phyloP scores from a whole-genome alignment of 2,888 invertebrate species.

The Phyto melanocephala region DNA sequence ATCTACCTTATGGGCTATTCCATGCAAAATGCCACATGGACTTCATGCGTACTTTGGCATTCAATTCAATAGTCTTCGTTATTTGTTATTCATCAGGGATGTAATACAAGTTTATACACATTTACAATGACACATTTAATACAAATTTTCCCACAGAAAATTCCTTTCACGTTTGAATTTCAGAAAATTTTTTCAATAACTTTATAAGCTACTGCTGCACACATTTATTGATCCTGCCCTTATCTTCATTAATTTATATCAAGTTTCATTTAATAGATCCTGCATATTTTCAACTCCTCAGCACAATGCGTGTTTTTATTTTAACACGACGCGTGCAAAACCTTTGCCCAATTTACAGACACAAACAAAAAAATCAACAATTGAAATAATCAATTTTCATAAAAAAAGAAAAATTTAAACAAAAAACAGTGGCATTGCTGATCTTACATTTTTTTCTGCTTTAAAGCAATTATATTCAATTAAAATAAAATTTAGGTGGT shows the following conservation, averaged over 20 bases:
- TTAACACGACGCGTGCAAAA: constrained; percentile 59
- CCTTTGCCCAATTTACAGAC: constrained; percentile 30
- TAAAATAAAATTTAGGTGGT: constrained; percentile 23
- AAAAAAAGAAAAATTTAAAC: background rate
- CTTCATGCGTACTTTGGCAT: too few species aligned
- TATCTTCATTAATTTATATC: constrained; percentile 56
- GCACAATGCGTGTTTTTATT: background rate
- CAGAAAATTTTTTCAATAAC: too few species aligned
- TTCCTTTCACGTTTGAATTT: too few species aligned
- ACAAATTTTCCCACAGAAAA: too few species aligned
- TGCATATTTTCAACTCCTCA: constrained; percentile 38
- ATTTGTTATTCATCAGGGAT: too few species aligned
- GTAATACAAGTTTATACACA: too few species aligned
- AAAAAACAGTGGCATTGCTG: background rate
- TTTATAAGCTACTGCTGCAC: background rate
- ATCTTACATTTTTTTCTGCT: background rate
- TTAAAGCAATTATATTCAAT: constrained; percentile 46
- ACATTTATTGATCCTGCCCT: constrained; percentile 61
- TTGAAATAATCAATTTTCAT: constrained; percentile 37
- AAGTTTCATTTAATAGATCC: constrained; percentile 51
- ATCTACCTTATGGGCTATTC: too few species aligned
- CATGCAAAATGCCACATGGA: too few species aligned
- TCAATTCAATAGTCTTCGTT: too few species aligned
- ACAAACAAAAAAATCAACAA: background rate
- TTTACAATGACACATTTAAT: too few species aligned